Base-by-base conservation (phyloP, 2,888 invertebrate species). In the Lordiphosa andalusiaca region DNA sequence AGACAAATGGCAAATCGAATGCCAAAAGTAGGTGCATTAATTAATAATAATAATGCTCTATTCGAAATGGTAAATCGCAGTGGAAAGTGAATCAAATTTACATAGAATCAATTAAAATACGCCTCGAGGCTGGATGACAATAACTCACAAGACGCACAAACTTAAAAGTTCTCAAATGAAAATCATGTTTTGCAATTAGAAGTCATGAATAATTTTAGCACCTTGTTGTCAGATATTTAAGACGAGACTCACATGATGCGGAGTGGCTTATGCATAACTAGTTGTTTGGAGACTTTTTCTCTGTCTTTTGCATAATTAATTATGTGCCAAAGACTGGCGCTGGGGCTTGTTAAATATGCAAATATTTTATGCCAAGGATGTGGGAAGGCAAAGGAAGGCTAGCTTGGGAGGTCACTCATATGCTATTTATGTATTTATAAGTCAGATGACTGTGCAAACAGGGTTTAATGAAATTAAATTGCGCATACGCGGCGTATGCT, bases 151-250 rank as follows among this genome's bases (percentile, higher is more conserved):
- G 37, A 42, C 40, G 6, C 25, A 25, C 25, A 25, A 25, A 25
- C 25, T 25, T 6, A 25, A 25, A 25, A 25, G 25, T 25, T 82
- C 69, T 68, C 69, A 69, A 77, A 80, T 74, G 78, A 68, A 77
- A 78, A 84, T 84, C 83, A 84, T 84, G 83, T 84, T 76, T 70
- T 64, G 64, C 83, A 83, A 83, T 83, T 84, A 85, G 72, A 80
- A 80, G 84, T 73, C 56, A 83, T 83, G 86, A 85, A 86, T 83
- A 86, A 84, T 83, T 83, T 86, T 68, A 63, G 68, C 84, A 86
- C 84, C 85, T 84, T 74, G 72, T 80, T 71, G 65, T 69, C 67
- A 73, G 68, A 68, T 67, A 73, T 69, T 80, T 72, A 63, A 64
- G 67, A 58, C 61, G 44, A 70, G 53, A 67, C 52, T 53, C 49